Evolutionary conservation across 2,888 invertebrate genomes (phyloP), one percentile per base, ranked within the genome.

Genomic region (Tribolium freemani): DNA sequence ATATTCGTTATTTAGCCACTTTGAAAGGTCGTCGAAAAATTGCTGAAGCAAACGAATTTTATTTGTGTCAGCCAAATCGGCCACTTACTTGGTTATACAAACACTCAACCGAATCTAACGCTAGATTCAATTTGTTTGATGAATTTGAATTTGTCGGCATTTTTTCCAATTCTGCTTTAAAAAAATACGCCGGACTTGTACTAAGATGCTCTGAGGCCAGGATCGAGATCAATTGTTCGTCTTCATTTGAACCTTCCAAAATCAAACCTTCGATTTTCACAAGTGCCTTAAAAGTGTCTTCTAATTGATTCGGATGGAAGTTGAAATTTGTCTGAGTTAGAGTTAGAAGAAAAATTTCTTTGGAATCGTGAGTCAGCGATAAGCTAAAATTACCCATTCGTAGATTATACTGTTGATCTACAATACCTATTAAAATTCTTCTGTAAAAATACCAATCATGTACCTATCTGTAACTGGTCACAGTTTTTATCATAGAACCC

Each of bases 391-490:
- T 93, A 10, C 93, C 93, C 60, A 95, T 84, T 0, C 94, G 92
- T 75, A 95, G 88, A 84, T 93, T 93, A 71, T 93, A 87, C 86
- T 93, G 93, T 82, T 94, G 93, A 80, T 94, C 94, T 91, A 88
- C 48, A 80, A 81, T 69, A 5, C 9, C 16, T 45, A 57, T 8
- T 11, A 11, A 5, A 11, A 50, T 8, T 10, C 8, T 13, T 50
- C 51, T 51, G 51, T 10, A 13, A 13, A 51, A 51, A 20, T 16
- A 13, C 9, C 51, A 3, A 20, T 21, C 9, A 46, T 31, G 16
- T 21, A 68, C 68, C 58, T 48, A 68, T 60, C 11, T 26, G 46
- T 38, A 68, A 26, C 13, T 54, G 30, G 21, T 69, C 66, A 38
- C 44, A 46, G 57, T 58, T 63, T 66, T 71, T 61, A 31, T 71